Conservation (phyloP, 2,797 vertebrate genomes). For the Chaenodraco wilsoni region DNA sequence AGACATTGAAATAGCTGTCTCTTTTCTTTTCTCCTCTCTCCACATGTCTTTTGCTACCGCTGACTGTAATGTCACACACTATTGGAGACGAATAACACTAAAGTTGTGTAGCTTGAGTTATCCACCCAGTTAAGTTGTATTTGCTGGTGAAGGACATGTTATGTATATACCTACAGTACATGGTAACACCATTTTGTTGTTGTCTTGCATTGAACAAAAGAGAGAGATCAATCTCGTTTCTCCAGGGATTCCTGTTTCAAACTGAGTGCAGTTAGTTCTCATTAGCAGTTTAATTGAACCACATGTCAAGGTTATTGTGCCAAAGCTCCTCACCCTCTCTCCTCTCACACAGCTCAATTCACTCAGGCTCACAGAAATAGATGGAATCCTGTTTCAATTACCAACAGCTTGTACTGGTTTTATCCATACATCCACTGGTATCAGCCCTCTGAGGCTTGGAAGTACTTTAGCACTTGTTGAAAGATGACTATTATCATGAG, state of each 20-base stretch:
- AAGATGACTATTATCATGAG: conserved; percentile 44
- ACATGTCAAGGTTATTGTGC: conserved; percentile 73
- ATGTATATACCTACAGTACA: not conserved
- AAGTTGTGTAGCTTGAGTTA: not conserved
- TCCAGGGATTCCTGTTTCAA: conserved; percentile 53
- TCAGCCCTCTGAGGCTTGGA: conserved; percentile 40
- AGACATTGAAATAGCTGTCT: conserved; percentile 19
- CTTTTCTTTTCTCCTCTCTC: conserved; percentile 17
- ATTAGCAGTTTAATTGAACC: conserved; percentile 70
- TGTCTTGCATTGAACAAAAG: conserved; percentile 30
- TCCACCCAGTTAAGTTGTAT: conserved; percentile 17
- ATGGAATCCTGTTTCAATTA: conserved; percentile 70
- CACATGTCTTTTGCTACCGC: conserved; percentile 14
- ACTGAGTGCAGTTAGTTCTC: conserved; percentile 52
- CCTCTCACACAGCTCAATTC: conserved; percentile 26
- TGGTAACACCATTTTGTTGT: conserved; percentile 25
- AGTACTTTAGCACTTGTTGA: conserved; percentile 39
- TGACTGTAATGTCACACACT: conserved; percentile 42
- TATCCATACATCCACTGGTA: conserved; percentile 57
- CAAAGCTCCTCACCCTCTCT: conserved; percentile 34
- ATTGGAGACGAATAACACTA: conserved; percentile 9
- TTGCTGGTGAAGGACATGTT: conserved; percentile 12
- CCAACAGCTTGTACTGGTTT: conserved; percentile 63
- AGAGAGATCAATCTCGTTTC: conserved; percentile 50
- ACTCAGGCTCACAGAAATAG: conserved; percentile 45